Evolutionary conservation across 2,888 invertebrate species (phyloP).

Genomic region (Acanthoscelides obtectus): DNA sequence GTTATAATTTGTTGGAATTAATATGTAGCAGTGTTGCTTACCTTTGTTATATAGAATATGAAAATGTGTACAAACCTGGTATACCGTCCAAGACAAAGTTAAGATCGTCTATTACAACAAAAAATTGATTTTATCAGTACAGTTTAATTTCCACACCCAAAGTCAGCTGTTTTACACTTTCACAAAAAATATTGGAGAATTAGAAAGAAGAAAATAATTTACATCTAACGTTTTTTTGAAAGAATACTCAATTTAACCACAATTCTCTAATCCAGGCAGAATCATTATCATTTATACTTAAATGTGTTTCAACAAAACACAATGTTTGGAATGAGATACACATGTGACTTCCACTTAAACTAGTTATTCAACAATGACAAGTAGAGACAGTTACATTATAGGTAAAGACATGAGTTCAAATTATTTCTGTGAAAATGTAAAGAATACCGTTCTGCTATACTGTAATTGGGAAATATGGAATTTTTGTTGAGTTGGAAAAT

Average conservation of each 20-base stretch:
- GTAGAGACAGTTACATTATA: too few relatives aligned
- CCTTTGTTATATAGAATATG: conserved; percentile 19
- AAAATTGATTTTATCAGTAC: neutral
- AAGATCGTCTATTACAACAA: neutral
- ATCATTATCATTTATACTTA: neutral
- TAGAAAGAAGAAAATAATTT: neutral
- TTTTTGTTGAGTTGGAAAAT: neutral
- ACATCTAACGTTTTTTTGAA: too few relatives aligned
- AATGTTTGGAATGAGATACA: too few relatives aligned
- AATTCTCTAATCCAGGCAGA: neutral
- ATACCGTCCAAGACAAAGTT: neutral
- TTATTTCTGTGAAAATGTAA: neutral
- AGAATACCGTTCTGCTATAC: neutral
- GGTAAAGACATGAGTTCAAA: neutral
- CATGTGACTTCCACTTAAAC: too few relatives aligned
- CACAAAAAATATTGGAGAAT: neutral
- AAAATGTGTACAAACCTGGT: conserved; percentile 23
- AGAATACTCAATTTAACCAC: neutral
- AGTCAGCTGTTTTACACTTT: neutral
- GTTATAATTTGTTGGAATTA: conserved; percentile 4
- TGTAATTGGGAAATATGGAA: neutral
- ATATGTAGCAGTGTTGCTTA: conserved; percentile 15
- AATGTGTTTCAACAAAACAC: too few relatives aligned
- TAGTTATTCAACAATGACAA: too few relatives aligned
- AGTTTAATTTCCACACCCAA: neutral